A percentile compares a stretch with the other conserved stretches of the same genome.
Evolutionary conservation across 2,888 invertebrate species (phyloP).

Genomic region (Boloria euphrosyne): DNA sequence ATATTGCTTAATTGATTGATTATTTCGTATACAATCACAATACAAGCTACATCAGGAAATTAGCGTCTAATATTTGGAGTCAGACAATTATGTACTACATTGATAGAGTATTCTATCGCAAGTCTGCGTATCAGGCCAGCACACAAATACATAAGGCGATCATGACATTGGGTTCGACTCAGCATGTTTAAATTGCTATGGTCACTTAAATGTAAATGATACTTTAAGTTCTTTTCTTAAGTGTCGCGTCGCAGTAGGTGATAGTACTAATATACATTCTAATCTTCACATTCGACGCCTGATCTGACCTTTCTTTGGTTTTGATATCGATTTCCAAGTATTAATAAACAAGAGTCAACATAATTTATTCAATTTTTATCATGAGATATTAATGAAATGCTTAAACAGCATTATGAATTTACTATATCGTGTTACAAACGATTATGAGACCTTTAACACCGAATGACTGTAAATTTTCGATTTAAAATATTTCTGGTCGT

Average conservation of each 20-base stretch:
- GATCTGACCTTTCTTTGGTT: slow-evolving; percentile 54
- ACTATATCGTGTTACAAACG: slow-evolving; percentile 58
- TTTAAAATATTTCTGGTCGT: slow-evolving; percentile 10
- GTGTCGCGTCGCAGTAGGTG: slow-evolving; percentile 65
- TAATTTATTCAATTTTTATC: slow-evolving; percentile 65
- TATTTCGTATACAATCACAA: too few species aligned
- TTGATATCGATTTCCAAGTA: slow-evolving; percentile 54
- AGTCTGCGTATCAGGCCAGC: not conserved
- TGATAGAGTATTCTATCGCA: too few species aligned
- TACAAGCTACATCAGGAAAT: too few species aligned
- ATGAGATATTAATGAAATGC: slow-evolving; percentile 63
- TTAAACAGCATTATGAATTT: slow-evolving; percentile 54
- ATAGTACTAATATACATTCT: slow-evolving; percentile 52
- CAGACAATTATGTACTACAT: too few species aligned
- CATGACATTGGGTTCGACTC: slow-evolving; percentile 30
- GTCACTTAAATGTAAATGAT: slow-evolving; percentile 57
- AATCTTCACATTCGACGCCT: slow-evolving; percentile 45
- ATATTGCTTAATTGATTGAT: too few species aligned
- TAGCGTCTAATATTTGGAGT: too few species aligned
- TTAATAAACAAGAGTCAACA: slow-evolving; percentile 50
- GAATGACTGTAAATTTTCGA: slow-evolving; percentile 34
- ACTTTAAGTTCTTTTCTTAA: slow-evolving; percentile 60
- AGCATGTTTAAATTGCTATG: slow-evolving; percentile 43
- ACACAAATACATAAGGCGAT: slow-evolving; percentile 15
- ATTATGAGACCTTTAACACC: slow-evolving; percentile 54